Evolutionary conservation across 2,113 vertebrate species (phyloP).

Genomic region (Rhineura floridana): DNA sequence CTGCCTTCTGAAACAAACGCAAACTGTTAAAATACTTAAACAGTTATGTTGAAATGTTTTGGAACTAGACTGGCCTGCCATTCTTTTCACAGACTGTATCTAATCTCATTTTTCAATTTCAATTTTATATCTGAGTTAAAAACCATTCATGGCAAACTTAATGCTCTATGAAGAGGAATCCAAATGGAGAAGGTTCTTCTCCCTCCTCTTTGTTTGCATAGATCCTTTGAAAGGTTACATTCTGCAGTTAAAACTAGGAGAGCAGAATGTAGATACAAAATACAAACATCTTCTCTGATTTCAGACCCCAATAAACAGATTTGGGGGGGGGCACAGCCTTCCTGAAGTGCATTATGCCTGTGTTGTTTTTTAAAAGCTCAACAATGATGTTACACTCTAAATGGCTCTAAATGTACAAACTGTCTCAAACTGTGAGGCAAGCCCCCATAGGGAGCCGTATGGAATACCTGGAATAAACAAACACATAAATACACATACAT

Average conservation of each 20-base stretch:
- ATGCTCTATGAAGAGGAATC: neutral
- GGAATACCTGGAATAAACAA: neutral
- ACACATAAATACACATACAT: neutral
- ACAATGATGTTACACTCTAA: neutral
- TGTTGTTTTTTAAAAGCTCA: neutral
- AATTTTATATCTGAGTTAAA: neutral
- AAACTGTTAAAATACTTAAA: neutral
- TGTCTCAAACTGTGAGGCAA: neutral
- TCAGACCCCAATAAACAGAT: neutral
- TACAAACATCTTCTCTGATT: neutral
- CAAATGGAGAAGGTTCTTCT: neutral
- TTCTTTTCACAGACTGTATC: neutral
- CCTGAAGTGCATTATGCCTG: neutral
- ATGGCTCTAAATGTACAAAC: neutral
- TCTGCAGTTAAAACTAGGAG: constrained; percentile 21
- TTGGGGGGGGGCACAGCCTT: no score
- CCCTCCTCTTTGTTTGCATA: neutral
- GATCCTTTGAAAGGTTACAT: constrained; percentile 8
- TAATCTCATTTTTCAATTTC: neutral
- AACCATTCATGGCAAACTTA: neutral
- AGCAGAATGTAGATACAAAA: constrained; percentile 1
- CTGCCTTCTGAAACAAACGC: constrained; percentile 5
- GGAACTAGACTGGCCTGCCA: neutral
- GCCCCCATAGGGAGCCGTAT: neutral
- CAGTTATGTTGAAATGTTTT: neutral